These are phyloP conservation scores for Deilephila elpenor DNA, from an alignment of 2,888 invertebrate species.

Conservation along the genomic window DNA sequence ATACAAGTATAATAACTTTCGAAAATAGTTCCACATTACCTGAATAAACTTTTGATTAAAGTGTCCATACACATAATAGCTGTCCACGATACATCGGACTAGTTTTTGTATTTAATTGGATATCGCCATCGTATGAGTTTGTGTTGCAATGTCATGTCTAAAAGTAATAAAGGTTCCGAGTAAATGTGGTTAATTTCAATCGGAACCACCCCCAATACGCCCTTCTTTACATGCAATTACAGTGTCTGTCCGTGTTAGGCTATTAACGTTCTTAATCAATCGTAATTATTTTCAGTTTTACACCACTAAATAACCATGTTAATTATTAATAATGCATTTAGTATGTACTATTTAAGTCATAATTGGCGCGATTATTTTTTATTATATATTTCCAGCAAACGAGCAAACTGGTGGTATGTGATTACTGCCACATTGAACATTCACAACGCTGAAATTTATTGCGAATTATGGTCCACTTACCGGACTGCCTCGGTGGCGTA, in stretches of 20 bases:
- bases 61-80: neutral
- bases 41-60: neutral
- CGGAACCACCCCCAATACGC: conserved; percentile 1
- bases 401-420: too few species aligned
- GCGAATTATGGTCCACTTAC: too few species aligned
- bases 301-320: neutral
- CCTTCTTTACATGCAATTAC: conserved; percentile 12
- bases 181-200: conserved; percentile 23
- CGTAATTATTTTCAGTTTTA: neutral
- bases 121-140: neutral
- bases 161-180: conserved; percentile 14
- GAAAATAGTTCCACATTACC: neutral
- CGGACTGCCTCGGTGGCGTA: too few species aligned
- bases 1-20: too few species aligned
- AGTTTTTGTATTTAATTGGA: neutral
- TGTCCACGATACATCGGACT: neutral
- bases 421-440: too few species aligned
- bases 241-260: neutral
- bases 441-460: too few species aligned
- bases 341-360: too few species aligned
- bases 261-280: neutral
- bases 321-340: neutral
- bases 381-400: too few species aligned
- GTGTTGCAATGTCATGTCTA: conserved; percentile 19
- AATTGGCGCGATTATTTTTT: too few species aligned